Evolutionary conservation across 2,113 vertebrate species (phyloP).

Genomic region (Ceuthmochares aereus): DNA sequence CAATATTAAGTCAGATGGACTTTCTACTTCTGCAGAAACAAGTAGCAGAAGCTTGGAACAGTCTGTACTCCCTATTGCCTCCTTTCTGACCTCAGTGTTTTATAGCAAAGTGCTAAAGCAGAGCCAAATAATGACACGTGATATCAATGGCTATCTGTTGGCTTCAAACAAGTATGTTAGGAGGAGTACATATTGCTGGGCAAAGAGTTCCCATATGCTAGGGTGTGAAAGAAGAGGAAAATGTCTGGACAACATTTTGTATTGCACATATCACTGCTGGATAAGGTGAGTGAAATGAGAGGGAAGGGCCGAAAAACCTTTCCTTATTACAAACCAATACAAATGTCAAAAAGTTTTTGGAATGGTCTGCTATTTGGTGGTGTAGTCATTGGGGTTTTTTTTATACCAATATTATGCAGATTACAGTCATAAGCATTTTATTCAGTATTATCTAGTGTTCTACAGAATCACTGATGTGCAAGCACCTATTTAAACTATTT

Average conservation of each 20-base stretch:
- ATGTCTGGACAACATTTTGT: slow-evolving; percentile 1
- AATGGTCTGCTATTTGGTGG: neutral
- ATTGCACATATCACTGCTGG: neutral
- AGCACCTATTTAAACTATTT: neutral
- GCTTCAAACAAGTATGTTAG: slow-evolving; percentile 6
- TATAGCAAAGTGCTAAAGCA: neutral
- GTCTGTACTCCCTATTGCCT: neutral
- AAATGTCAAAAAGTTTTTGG: neutral
- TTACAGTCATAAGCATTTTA: neutral
- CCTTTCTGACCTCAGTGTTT: neutral
- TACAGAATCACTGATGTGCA: neutral
- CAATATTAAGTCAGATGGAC: neutral
- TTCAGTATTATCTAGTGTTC: neutral
- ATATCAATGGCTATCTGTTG: slow-evolving; percentile 7
- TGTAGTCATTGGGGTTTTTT: neutral
- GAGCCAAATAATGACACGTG: slow-evolving; percentile 1
- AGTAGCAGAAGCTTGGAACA: neutral
- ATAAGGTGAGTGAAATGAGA: neutral
- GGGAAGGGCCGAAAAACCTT: neutral
- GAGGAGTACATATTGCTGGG: neutral
- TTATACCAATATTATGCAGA: neutral
- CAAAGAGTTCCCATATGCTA: slow-evolving; percentile 29
- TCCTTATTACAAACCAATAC: neutral
- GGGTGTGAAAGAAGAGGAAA: neutral
- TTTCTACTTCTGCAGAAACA: neutral